Conservation (phyloP, 2,113 vertebrate genomes). For the Oryzias woworae region DNA sequence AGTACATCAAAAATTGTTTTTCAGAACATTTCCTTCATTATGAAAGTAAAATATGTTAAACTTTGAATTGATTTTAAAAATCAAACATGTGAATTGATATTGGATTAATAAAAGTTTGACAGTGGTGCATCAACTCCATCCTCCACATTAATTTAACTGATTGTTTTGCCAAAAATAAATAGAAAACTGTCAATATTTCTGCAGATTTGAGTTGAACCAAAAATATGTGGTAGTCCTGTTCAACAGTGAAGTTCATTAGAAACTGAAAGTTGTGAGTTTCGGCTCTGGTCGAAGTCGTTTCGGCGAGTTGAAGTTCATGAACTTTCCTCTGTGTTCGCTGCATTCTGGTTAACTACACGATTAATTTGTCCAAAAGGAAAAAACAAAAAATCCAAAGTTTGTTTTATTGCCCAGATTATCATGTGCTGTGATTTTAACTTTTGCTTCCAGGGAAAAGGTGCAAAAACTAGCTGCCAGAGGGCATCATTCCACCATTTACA, state of each 20-base stretch:
- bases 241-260: background rate
- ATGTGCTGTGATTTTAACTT: constrained; percentile 31
- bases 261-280: background rate
- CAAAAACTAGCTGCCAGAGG: constrained; percentile 39
- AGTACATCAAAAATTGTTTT: no score
- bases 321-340: background rate
- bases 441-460: constrained; percentile 25
- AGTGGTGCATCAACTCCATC: no score
- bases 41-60: no score
- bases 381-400: constrained; percentile 22
- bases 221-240: no score
- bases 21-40: no score
- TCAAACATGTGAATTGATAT: no score
- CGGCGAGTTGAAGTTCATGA: background rate
- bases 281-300: background rate
- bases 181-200: no score
- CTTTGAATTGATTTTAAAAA: no score
- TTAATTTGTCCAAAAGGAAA: constrained; percentile 4
- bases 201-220: no score
- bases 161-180: no score
- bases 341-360: constrained; percentile 2
- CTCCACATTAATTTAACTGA: no score
- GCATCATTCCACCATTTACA: constrained; percentile 43
- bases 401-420: constrained; percentile 24
- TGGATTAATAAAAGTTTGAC: no score